phyloP scores from a whole-genome alignment of 1,140 invertebrate genomes.

The Paracyclopina nana region DNA sequence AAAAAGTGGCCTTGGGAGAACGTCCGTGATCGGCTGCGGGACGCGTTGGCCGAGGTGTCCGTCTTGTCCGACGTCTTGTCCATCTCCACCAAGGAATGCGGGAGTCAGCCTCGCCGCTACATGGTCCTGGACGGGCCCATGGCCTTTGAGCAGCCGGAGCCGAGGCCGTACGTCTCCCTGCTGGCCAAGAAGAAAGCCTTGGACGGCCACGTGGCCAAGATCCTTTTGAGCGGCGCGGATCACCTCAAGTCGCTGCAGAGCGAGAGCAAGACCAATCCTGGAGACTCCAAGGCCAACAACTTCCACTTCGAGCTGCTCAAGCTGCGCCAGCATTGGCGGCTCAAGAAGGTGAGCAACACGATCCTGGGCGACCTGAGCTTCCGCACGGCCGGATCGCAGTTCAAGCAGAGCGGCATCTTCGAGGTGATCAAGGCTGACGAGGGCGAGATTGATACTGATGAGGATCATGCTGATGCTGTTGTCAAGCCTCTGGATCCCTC shows the following conservation, averaged over 20 bases:
- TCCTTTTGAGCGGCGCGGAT: conserved; percentile 63
- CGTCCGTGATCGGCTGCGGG: conserved; percentile 24
- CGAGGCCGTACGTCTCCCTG: conserved; percentile 63
- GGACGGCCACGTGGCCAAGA: conserved; percentile 52
- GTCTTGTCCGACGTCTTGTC: conserved; percentile 77
- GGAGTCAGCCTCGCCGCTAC: conserved; percentile 43
- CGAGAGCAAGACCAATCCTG: conserved; percentile 53
- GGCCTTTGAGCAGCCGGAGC: conserved; percentile 56
- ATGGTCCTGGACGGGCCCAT: conserved; percentile 74
- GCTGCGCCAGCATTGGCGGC: conserved; percentile 74
- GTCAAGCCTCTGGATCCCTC: conserved; percentile 26
- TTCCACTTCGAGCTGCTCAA: conserved; percentile 80
- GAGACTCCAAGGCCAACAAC: conserved; percentile 39
- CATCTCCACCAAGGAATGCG: conserved; percentile 51
- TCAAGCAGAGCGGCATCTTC: conserved; percentile 78
- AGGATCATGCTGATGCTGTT: conserved; percentile 24
- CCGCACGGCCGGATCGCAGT: conserved; percentile 53
- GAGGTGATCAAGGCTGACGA: conserved; percentile 81
- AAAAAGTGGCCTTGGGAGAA: conserved; percentile 21
- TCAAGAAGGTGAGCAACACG: conserved; percentile 83
- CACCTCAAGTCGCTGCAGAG: conserved; percentile 55
- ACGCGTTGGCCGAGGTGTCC: conserved; percentile 71
- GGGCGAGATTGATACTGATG: conserved; percentile 36
- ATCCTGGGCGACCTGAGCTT: conserved; percentile 93
- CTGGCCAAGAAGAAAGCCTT: conserved; percentile 82